Conservation (phyloP, 1,140 invertebrate genomes). For the Hestina assimilis region DNA sequence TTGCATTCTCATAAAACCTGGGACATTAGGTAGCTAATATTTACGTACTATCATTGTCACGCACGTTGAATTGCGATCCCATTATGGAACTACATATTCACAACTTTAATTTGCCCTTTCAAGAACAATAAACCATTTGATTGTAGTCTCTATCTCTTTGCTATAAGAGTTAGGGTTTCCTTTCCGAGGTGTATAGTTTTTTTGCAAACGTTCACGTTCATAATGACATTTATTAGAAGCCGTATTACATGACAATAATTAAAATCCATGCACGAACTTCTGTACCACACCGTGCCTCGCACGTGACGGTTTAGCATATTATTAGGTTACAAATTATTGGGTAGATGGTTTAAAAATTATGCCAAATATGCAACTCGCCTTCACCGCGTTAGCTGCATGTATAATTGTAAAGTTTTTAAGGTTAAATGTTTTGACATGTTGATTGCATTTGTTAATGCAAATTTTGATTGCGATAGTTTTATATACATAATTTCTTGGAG, state of each 20-base stretch:
- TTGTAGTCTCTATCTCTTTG: constrained; percentile 22
- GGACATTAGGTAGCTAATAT: constrained; percentile 51
- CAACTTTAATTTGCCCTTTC: constrained; percentile 29
- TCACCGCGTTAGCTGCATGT: not conserved
- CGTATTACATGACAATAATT: constrained; percentile 77
- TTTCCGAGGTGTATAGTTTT: constrained; percentile 14
- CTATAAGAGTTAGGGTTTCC: constrained; percentile 25
- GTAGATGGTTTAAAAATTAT: constrained; percentile 18
- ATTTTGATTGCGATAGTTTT: no score
- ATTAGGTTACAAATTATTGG: constrained; percentile 69
- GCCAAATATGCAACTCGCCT: not conserved
- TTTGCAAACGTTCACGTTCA: constrained; percentile 53
- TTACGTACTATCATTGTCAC: constrained; percentile 72
- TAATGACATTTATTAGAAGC: constrained; percentile 77
- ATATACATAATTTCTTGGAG: no score
- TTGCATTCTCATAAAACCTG: constrained; percentile 58
- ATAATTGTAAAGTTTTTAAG: not conserved
- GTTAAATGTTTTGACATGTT: not conserved
- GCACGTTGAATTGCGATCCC: constrained; percentile 64
- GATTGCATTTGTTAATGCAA: not conserved
- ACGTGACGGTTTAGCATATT: constrained; percentile 64
- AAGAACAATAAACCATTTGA: constrained; percentile 9
- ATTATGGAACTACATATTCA: constrained; percentile 67
- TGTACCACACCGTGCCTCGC: constrained; percentile 66
- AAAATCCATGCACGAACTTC: constrained; percentile 73